Conservation (phyloP, 2,797 vertebrate species). For the Rhodeus uyekii region DNA sequence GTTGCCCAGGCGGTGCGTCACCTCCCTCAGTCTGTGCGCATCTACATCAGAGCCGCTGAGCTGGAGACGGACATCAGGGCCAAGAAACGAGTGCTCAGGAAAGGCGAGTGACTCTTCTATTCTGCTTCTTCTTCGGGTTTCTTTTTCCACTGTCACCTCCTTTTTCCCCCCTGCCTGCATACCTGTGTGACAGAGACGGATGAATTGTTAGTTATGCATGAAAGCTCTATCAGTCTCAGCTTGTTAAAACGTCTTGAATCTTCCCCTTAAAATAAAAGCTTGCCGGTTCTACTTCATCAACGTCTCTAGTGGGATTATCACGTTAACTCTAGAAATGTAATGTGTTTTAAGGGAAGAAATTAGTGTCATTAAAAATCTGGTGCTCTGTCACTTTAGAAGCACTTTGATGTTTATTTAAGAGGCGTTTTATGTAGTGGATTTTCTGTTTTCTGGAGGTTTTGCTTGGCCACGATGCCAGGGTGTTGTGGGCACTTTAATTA, state of each 20-base stretch:
- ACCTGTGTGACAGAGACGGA: slow-evolving; percentile 73
- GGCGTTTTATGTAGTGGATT: not conserved
- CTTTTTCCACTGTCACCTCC: not conserved
- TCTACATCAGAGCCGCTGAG: slow-evolving; percentile 96
- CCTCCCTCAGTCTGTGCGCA: slow-evolving; percentile 92
- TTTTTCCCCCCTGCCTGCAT: slow-evolving; percentile 69
- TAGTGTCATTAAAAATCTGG: not conserved
- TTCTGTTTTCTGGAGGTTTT: not conserved
- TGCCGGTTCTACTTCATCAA: not conserved
- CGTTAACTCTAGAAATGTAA: not conserved
- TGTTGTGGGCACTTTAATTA: too few species aligned
- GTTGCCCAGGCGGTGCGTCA: slow-evolving; percentile 98
- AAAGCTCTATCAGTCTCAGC: slow-evolving; percentile 57
- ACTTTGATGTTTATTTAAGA: not conserved
- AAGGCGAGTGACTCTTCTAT: slow-evolving; percentile 78
- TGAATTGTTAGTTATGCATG: slow-evolving; percentile 60
- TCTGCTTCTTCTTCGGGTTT: slow-evolving; percentile 23
- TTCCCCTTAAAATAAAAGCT: not conserved
- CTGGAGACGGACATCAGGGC: slow-evolving; percentile 94
- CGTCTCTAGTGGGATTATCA: not conserved
- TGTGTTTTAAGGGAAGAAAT: not conserved
- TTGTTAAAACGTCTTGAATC: slow-evolving; percentile 43
- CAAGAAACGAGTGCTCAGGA: slow-evolving; percentile 95
- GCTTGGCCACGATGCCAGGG: not conserved
- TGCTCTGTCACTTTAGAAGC: not conserved